A percentile compares a stretch with the other conserved stretches of the same genome.
These are phyloP conservation scores for Danaus plexippus DNA, from an alignment of 1,140 invertebrate species.

Conservation along the genomic window DNA sequence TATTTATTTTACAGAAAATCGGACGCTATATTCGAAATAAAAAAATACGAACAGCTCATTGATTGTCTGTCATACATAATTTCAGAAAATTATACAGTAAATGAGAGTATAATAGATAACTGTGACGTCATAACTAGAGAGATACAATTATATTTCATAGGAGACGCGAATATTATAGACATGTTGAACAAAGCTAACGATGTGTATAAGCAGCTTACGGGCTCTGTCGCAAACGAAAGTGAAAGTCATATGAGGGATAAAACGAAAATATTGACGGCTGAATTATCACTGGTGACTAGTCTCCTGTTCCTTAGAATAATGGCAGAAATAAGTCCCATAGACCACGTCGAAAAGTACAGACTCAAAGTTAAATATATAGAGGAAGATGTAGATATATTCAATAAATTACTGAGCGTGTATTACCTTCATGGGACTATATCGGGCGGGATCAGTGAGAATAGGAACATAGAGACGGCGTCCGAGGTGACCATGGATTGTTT, in stretches of 20 bases:
- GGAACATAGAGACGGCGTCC: conserved; percentile 33
- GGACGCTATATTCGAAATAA: conserved; percentile 45
- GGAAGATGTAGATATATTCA: conserved; percentile 74
- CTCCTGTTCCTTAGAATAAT: conserved; percentile 56
- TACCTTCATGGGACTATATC: conserved; percentile 55
- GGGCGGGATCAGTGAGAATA: conserved; percentile 42
- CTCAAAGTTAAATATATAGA: conserved; percentile 78
- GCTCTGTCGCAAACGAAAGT: conserved; percentile 16
- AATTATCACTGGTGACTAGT: conserved; percentile 66
- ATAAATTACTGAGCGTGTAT: conserved; percentile 50
- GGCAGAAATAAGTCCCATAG: conserved; percentile 72
- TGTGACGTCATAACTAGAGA: conserved; percentile 11
- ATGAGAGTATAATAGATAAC: conserved; percentile 9
- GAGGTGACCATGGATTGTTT: conserved; percentile 32
- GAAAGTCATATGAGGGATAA: conserved; percentile 22
- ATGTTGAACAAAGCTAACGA: conserved; percentile 29
- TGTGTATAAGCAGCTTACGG: conserved; percentile 25
- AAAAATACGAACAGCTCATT: conserved; percentile 45
- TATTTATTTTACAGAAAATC: conserved; percentile 45
- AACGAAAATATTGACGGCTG: conserved; percentile 29
- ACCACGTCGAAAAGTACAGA: conserved; percentile 81
- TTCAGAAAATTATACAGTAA: conserved; percentile 6
- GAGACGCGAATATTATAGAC: conserved; percentile 24
- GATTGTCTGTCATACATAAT: conserved; percentile 29
- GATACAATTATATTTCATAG: conserved; percentile 27